Conservation (phyloP, 1,140 invertebrate genomes). For the Neodiprion virginianus region DNA sequence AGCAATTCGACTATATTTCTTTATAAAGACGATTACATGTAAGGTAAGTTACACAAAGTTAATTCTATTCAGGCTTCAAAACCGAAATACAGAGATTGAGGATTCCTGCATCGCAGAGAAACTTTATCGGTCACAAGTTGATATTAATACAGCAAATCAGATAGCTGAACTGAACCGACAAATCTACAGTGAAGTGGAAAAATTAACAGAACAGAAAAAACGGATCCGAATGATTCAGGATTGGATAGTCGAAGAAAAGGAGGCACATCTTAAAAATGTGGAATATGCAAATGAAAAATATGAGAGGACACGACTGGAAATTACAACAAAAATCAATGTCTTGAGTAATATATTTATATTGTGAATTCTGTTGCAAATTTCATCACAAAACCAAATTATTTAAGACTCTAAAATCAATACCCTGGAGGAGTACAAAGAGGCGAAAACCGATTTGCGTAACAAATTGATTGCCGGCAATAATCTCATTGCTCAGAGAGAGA, state of each 20-base stretch:
- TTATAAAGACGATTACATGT: conserved; percentile 6
- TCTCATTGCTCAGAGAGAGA: conserved; percentile 31
- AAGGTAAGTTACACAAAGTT: conserved; percentile 10
- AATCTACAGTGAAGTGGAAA: conserved; percentile 33
- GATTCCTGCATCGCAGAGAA: conserved; percentile 23
- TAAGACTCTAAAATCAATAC: conserved; percentile 45
- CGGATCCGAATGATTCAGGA: conserved; percentile 32
- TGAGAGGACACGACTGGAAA: conserved; percentile 32
- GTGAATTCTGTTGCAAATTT: conserved; percentile 14
- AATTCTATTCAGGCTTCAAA: conserved; percentile 38
- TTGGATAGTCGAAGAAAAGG: conserved; percentile 27
- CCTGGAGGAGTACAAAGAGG: conserved; percentile 47
- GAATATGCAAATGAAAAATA: conserved; percentile 38
- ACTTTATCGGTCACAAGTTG: conserved; percentile 12
- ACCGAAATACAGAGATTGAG: conserved; percentile 40
- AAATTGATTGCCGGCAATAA: conserved; percentile 35
- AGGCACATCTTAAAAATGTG: conserved; percentile 33
- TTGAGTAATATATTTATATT: conserved; percentile 39
- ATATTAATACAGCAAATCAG: conserved; percentile 37
- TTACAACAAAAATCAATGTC: conserved; percentile 41
- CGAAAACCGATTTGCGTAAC: conserved; percentile 27
- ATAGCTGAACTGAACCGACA: conserved; percentile 42
- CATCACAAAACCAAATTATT: conserved; percentile 12
- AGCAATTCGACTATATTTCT: conserved; percentile 11
- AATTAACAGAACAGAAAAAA: conserved; percentile 30